Evolutionary conservation across 2,888 invertebrate genomes (phyloP).

Genomic region (Napeogenes sylphis): DNA sequence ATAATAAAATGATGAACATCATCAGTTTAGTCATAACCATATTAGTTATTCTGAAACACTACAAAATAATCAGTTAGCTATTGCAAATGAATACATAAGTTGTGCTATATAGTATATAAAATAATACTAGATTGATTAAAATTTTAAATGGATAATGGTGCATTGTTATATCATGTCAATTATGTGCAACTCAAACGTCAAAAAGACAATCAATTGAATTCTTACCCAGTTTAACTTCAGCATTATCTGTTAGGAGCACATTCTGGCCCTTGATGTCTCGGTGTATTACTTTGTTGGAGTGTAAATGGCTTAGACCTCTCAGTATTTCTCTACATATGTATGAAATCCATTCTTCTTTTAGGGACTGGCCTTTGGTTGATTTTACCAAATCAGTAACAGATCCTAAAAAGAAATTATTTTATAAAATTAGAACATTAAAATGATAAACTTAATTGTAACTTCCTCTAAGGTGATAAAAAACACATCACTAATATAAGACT

Average conservation of each 20-base stretch:
- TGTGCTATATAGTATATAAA: too few relatives aligned
- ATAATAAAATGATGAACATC: too few relatives aligned
- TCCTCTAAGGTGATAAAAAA: neutral
- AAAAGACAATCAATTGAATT: neutral
- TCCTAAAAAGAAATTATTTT: constrained; percentile 64
- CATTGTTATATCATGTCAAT: too few relatives aligned
- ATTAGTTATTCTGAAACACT: too few relatives aligned
- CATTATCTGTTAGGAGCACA: constrained; percentile 99
- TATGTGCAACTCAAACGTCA: too few relatives aligned
- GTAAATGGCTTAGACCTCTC: constrained; percentile 97
- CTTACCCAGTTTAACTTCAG: constrained; percentile 98
- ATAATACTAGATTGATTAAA: too few relatives aligned
- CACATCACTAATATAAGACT: neutral
- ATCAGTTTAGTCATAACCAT: too few relatives aligned
- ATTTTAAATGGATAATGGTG: too few relatives aligned
- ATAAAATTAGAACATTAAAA: neutral
- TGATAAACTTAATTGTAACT: neutral
- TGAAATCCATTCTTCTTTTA: constrained; percentile 99
- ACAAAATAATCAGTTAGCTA: too few relatives aligned
- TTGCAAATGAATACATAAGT: too few relatives aligned
- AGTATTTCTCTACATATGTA: constrained; percentile 98
- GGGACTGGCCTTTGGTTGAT: constrained; percentile 97
- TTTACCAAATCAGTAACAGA: constrained; percentile 99
- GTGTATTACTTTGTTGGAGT: constrained; percentile 99
- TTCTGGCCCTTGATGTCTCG: constrained; percentile 99